Conservation (phyloP, 2,113 vertebrate species). For the Lepisosteus osseus region DNA sequence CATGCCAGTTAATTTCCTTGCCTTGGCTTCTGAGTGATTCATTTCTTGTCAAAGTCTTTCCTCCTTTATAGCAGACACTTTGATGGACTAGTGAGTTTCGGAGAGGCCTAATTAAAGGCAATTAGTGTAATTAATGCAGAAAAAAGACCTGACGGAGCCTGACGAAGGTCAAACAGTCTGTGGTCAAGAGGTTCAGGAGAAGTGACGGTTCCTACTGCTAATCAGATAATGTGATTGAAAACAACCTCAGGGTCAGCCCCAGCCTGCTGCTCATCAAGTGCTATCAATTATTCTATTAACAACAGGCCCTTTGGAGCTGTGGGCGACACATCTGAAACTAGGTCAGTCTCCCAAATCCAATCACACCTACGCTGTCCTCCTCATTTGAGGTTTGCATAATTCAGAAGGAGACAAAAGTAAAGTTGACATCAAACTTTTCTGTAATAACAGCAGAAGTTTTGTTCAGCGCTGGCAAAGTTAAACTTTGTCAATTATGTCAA, state of each 20-base stretch:
- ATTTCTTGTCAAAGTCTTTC: background rate
- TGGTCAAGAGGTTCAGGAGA: conserved; percentile 20
- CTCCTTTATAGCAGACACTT: background rate
- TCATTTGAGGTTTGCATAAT: too few relatives aligned
- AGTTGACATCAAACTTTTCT: too few relatives aligned
- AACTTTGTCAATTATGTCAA: too few relatives aligned
- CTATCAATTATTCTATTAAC: background rate
- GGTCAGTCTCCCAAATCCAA: background rate
- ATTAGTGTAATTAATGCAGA: conserved; percentile 24
- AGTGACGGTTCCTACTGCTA: conserved; percentile 22
- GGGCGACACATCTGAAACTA: background rate
- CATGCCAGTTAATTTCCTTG: too few relatives aligned
- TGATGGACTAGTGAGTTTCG: conserved; percentile 3
- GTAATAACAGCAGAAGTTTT: too few relatives aligned
- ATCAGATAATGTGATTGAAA: conserved; percentile 15
- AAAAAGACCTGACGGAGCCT: background rate
- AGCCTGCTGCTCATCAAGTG: background rate
- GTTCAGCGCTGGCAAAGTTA: too few relatives aligned
- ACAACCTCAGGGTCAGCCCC: conserved; percentile 14
- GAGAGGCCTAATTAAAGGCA: conserved; percentile 14
- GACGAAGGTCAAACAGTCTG: conserved; percentile 22
- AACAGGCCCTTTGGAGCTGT: background rate
- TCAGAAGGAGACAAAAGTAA: too few relatives aligned
- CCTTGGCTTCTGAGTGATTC: background rate
- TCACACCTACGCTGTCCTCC: too few relatives aligned